Percentiles rank a stretch among this genome's conserved stretches.
Conservation (phyloP, 2,888 invertebrate genomes). For the Nysson spinosus region DNA sequence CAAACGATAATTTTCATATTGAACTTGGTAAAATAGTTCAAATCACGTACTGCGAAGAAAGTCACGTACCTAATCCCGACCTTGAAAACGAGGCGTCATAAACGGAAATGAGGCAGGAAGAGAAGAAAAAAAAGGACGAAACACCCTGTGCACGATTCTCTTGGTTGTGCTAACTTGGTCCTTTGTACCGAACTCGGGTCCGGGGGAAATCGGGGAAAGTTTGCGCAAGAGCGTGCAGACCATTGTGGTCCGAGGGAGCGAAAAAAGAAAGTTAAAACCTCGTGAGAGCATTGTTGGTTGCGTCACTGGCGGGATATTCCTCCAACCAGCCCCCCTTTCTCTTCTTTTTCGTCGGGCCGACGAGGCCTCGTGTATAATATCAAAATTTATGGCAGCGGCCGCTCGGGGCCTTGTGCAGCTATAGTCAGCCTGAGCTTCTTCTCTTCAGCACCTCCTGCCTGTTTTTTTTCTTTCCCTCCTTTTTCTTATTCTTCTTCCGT, state of each 20-base stretch:
- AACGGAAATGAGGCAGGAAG: conserved; percentile 21
- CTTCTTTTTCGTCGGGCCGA: conserved; percentile 41
- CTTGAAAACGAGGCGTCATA: conserved; percentile 28
- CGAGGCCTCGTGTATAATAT: conserved; percentile 72
- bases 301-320: conserved; percentile 66
- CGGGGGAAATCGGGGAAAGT: conserved; percentile 73
- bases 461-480: conserved; percentile 13
- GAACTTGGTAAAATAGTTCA: neutral
- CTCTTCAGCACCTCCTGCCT: conserved; percentile 47
- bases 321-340: conserved; percentile 22
- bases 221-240: conserved; percentile 68
- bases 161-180: conserved; percentile 17
- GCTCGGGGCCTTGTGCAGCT: conserved; percentile 56
- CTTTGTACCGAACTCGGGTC: conserved; percentile 41
- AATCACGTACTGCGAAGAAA: neutral
- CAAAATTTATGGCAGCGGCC: conserved; percentile 74
- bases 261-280: conserved; percentile 71
- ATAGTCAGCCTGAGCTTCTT: conserved; percentile 47
- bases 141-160: conserved; percentile 12
- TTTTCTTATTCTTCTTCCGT: conserved; percentile 7
- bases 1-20: no score
- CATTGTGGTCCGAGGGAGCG: conserved; percentile 58
- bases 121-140: conserved; percentile 9
- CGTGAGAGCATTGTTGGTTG: conserved; percentile 73
- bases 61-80: conserved; percentile 35